phyloP scores from a whole-genome alignment of 1,140 invertebrate genomes.

The Zaprionus ghesquierei region DNA sequence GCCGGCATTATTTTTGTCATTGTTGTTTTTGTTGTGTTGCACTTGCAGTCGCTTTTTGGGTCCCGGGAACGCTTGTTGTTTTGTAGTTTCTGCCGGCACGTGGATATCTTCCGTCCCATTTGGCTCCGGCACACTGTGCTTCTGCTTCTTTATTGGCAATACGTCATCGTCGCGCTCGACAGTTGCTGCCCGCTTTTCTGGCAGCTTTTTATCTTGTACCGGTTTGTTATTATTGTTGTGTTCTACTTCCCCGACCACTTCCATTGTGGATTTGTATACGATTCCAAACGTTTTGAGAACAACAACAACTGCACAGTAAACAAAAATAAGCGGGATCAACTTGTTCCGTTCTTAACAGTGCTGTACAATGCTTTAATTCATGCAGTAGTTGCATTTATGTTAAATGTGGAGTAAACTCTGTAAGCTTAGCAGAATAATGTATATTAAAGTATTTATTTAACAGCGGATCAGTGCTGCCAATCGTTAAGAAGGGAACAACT shows the following conservation, averaged over 20 bases:
- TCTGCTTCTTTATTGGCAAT: slow-evolving; percentile 41
- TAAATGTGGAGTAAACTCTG: not conserved
- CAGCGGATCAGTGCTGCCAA: too few relatives aligned
- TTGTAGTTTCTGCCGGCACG: slow-evolving; percentile 1
- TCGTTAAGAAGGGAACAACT: too few relatives aligned
- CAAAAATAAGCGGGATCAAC: slow-evolving; percentile 16
- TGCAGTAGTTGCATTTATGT: not conserved
- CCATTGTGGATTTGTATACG: slow-evolving; percentile 34
- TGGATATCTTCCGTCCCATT: not conserved
- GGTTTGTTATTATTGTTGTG: slow-evolving; percentile 45
- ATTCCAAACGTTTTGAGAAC: slow-evolving; percentile 11
- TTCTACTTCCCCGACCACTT: slow-evolving; percentile 20
- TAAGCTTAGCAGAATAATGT: not conserved
- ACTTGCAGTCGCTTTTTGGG: slow-evolving; percentile 58
- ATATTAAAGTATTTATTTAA: too few relatives aligned
- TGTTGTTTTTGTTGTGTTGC: too few relatives aligned
- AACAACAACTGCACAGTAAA: slow-evolving; percentile 2
- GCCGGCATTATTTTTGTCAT: not conserved
- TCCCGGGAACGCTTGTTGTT: not conserved
- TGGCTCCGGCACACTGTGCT: not conserved
- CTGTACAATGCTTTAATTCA: not conserved
- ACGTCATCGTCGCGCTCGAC: not conserved
- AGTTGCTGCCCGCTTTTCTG: slow-evolving; percentile 27
- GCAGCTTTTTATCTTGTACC: not conserved
- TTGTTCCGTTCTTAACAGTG: slow-evolving; percentile 4